phyloP scores from a whole-genome alignment of 2,113 vertebrate genomes.

The Phaethornis superciliosus region DNA sequence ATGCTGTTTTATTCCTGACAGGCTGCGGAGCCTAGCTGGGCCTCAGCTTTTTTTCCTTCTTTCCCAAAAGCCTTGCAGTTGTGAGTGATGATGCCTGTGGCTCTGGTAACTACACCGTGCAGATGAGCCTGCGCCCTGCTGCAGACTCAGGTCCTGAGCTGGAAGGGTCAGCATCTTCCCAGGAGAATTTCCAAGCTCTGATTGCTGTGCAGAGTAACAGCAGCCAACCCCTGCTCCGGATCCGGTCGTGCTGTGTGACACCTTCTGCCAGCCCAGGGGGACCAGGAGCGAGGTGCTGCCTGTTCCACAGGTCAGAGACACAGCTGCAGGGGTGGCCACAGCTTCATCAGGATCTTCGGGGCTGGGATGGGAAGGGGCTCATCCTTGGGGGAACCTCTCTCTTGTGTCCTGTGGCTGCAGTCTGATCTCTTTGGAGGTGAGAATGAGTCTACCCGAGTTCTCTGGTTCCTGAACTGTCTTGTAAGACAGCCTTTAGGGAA shows the following conservation, averaged over 20 bases:
- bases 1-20: background rate
- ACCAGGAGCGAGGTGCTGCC: slow-evolving; percentile 67
- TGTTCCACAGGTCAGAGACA: slow-evolving; percentile 67
- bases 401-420: background rate
- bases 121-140: slow-evolving; percentile 71
- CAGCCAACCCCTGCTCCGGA: slow-evolving; percentile 65
- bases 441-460: background rate
- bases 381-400: background rate
- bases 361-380: background rate
- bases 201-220: slow-evolving; percentile 74
- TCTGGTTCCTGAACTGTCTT: background rate
- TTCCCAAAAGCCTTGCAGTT: slow-evolving; percentile 55
- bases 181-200: slow-evolving; percentile 64
- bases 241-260: slow-evolving; percentile 76
- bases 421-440: background rate
- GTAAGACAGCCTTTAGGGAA: background rate
- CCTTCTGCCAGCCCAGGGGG: slow-evolving; percentile 38
- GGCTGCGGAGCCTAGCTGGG: background rate
- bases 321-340: background rate
- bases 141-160: slow-evolving; percentile 12
- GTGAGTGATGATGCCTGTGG: slow-evolving; percentile 75
- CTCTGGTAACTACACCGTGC: slow-evolving; percentile 77
- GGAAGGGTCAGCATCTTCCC: background rate
- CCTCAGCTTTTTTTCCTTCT: background rate
- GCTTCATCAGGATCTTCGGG: accelerated